These are phyloP conservation scores for Meteorus cinctellus DNA, from an alignment of 2,888 invertebrate species.

Conservation along the genomic window DNA sequence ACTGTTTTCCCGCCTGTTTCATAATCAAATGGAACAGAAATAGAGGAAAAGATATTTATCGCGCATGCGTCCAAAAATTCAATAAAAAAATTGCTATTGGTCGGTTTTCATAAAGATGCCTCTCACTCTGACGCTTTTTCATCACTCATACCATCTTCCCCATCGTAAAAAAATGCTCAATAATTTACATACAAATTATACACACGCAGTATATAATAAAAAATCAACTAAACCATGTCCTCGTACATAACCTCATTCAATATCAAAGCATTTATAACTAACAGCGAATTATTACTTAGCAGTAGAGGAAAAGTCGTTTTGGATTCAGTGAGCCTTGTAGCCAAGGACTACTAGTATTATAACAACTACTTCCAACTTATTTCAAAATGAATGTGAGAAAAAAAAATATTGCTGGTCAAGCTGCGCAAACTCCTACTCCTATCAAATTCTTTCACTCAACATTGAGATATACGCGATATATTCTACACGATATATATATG, in stretches of 20 bases:
- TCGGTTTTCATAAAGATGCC: not conserved
- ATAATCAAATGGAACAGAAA: too few relatives aligned
- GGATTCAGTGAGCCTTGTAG: not conserved
- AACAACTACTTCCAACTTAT: not conserved
- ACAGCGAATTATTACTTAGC: not conserved
- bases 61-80: not conserved
- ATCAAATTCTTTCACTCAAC: not conserved
- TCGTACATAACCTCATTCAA: not conserved
- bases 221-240: not conserved
- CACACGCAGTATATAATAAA: not conserved
- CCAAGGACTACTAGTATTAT: not conserved
- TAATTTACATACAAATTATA: not conserved
- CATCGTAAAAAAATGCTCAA: not conserved
- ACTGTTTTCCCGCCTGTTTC: too few relatives aligned
- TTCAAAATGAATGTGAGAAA: not conserved
- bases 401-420: not conserved
- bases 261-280: not conserved
- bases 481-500: not conserved
- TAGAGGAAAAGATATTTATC: not conserved
- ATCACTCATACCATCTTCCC: not conserved
- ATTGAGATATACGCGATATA: not conserved
- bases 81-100: not conserved
- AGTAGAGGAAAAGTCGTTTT: not conserved
- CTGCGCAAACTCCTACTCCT: slow-evolving; percentile 4
- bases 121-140: not conserved